Conservation (phyloP, 2,113 vertebrate genomes). For the Cairina moschata region DNA sequence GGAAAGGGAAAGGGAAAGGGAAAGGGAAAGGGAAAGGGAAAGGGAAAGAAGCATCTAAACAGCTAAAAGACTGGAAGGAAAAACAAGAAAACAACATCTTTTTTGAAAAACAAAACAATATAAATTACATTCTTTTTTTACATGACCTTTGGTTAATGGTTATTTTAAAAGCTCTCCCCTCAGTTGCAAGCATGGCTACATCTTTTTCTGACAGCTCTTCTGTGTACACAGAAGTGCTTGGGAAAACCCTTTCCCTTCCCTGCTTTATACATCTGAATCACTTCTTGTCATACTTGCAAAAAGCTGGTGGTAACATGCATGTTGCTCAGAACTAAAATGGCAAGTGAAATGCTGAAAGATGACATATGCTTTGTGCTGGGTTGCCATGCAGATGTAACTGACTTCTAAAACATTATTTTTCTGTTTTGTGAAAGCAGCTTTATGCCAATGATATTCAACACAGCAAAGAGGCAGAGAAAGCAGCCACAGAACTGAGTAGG, state of each 20-base stretch:
- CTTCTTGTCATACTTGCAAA: conserved; percentile 9
- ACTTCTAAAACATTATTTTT: neutral
- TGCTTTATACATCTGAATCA: neutral
- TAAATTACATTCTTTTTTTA: too few species aligned
- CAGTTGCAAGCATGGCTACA: neutral
- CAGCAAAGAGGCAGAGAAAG: neutral
- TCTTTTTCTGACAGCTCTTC: conserved; percentile 42
- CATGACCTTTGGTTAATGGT: neutral
- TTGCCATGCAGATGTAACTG: neutral
- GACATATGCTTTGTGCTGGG: neutral
- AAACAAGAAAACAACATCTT: neutral
- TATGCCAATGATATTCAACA: neutral
- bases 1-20: fast-evolving
- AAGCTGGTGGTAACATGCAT: neutral
- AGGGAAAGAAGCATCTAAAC: neutral
- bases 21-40: neutral
- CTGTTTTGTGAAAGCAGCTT: neutral
- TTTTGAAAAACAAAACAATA: too few species aligned
- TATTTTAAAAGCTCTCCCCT: neutral
- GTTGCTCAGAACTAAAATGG: conserved; percentile 20
- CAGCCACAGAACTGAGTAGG: neutral
- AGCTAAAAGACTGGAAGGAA: neutral
- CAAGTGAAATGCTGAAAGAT: neutral
- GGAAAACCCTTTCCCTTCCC: conserved; percentile 1
- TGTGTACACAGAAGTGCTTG: conserved; percentile 5